A percentile compares a stretch with the other conserved stretches of the same genome.
These are phyloP conservation scores for Megaptera novaeangliae DNA, from an alignment of 2,113 vertebrate genomes.

Conservation along the genomic window DNA sequence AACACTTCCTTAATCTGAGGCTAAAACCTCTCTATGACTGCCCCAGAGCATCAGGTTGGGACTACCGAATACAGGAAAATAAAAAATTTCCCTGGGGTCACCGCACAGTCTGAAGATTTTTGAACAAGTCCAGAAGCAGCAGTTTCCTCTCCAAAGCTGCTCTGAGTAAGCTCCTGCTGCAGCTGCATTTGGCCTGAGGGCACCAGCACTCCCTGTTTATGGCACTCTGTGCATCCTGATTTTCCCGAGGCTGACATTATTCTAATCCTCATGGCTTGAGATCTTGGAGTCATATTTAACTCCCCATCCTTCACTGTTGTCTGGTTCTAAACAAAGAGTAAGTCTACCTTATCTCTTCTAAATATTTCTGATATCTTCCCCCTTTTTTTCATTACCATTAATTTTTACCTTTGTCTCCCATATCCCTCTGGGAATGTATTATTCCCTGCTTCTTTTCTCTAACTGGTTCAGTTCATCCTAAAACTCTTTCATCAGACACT, in stretches of 20 bases:
- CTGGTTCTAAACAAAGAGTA: neutral
- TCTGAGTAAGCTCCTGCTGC: neutral
- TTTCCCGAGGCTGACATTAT: neutral
- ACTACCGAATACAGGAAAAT: neutral
- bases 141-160: neutral
- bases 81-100: neutral
- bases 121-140: neutral
- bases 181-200: neutral
- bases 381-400: neutral
- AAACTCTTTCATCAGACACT: neutral
- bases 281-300: neutral
- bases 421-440: neutral
- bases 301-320: neutral
- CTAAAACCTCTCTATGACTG: neutral
- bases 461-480: neutral
- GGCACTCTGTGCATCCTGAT: neutral
- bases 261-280: neutral
- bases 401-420: neutral
- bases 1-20: neutral
- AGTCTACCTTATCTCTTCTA: neutral
- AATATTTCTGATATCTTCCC: neutral
- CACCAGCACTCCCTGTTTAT: accelerated
- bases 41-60: neutral
- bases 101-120: neutral
- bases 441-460: neutral